phyloP scores from a whole-genome alignment of 1,140 invertebrate species.

The Lepidurus apus region DNA sequence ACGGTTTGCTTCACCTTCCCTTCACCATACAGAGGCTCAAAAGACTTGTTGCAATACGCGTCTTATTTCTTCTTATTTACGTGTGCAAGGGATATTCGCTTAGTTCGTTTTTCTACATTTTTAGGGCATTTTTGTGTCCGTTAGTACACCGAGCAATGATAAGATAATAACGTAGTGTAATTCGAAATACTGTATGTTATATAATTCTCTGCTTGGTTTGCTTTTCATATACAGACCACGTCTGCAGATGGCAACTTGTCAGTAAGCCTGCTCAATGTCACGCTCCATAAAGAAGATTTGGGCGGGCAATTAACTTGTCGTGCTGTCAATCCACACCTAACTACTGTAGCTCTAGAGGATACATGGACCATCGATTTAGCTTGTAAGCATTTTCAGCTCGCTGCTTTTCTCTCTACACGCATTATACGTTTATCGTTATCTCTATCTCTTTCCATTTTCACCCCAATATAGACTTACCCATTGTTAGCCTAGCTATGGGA shows the following conservation, averaged over 20 bases:
- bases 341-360: constrained; percentile 34
- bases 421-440: not conserved
- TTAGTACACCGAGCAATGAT: no score
- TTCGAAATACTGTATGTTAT: not conserved
- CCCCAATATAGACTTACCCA: constrained; percentile 59
- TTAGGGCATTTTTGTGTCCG: no score
- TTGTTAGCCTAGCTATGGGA: constrained; percentile 68
- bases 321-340: constrained; percentile 35
- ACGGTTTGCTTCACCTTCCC: no score
- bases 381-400: constrained; percentile 33
- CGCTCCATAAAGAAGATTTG: constrained; percentile 27
- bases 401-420: not conserved
- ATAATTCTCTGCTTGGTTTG: not conserved
- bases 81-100: no score
- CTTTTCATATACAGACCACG: not conserved
- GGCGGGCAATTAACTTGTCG: constrained; percentile 32
- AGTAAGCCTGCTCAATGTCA: constrained; percentile 28
- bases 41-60: no score
- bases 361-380: constrained; percentile 35
- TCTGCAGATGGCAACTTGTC: constrained; percentile 28
- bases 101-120: no score
- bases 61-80: no score
- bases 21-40: no score
- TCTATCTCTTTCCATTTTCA: not conserved
- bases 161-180: not conserved